Evolutionary conservation across 2,113 vertebrate genomes (phyloP).

Genomic region (Hippopotamus amphibius): DNA sequence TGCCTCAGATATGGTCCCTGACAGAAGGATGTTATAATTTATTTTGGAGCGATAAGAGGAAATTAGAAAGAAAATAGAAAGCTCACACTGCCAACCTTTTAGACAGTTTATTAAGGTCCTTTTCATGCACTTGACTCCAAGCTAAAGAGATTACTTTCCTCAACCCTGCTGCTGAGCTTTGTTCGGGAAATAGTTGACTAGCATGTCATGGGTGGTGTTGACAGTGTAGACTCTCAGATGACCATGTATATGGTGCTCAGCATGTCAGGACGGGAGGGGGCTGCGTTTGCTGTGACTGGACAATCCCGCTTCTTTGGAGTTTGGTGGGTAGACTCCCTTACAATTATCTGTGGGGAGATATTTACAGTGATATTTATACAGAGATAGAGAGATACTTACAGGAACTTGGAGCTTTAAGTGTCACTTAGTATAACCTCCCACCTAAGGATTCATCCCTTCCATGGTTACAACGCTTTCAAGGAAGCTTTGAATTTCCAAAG

Average conservation of each 20-base stretch:
- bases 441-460: not conserved
- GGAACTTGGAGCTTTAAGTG: not conserved
- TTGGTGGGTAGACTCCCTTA: not conserved
- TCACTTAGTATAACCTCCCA: not conserved
- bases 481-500: not conserved
- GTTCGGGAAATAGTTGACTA: slow-evolving; percentile 75
- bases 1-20: not conserved
- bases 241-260: slow-evolving; percentile 67
- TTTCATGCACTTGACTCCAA: not conserved
- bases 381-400: not conserved
- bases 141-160: slow-evolving; percentile 68
- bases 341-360: not conserved
- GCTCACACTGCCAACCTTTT: not conserved
- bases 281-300: slow-evolving; percentile 59
- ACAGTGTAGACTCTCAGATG: slow-evolving; percentile 59
- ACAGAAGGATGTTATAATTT: not conserved
- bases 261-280: slow-evolving; percentile 68
- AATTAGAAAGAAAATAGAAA: slow-evolving; percentile 46
- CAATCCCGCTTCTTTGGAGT: not conserved
- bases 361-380: not conserved
- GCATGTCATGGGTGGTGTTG: slow-evolving; percentile 78
- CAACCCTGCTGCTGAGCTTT: slow-evolving; percentile 58
- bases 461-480: not conserved
- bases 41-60: slow-evolving; percentile 4
- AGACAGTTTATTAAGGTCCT: slow-evolving; percentile 39